Conservation (phyloP, 2,113 vertebrate genomes). For the Psilopsiagon aurifrons region DNA sequence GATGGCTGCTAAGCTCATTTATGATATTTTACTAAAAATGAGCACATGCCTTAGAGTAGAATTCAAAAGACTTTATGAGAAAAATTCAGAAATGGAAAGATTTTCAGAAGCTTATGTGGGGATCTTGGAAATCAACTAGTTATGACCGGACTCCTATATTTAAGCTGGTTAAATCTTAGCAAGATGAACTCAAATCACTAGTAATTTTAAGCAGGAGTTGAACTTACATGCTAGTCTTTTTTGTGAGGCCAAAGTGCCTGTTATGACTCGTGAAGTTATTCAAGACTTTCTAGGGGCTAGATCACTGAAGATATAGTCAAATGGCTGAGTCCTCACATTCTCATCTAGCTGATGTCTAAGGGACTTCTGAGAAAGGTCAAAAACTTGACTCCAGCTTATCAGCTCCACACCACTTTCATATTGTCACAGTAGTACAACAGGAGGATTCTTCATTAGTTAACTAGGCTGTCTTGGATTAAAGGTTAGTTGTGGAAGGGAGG, state of each 20-base stretch:
- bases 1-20: background rate
- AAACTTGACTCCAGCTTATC: slow-evolving; percentile 19
- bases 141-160: background rate
- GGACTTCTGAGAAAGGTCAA: slow-evolving; percentile 39
- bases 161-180: background rate
- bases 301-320: background rate
- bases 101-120: background rate
- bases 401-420: background rate
- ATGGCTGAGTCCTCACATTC: slow-evolving; percentile 34
- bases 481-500: slow-evolving; percentile 33
- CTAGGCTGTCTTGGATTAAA: slow-evolving; percentile 49
- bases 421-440: background rate
- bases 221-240: background rate
- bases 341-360: slow-evolving; percentile 31
- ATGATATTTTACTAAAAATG: background rate
- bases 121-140: background rate
- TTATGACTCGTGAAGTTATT: slow-evolving; percentile 44
- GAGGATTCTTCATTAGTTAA: slow-evolving; percentile 40
- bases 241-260: slow-evolving; percentile 18
- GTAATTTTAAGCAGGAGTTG: background rate
- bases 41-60: background rate
- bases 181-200: background rate
- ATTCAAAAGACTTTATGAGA: background rate
- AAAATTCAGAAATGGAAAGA: background rate
- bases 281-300: slow-evolving; percentile 38